These are phyloP conservation scores for Drosophila melanosoma DNA, from an alignment of 2,888 invertebrate genomes.

Conservation along the genomic window DNA sequence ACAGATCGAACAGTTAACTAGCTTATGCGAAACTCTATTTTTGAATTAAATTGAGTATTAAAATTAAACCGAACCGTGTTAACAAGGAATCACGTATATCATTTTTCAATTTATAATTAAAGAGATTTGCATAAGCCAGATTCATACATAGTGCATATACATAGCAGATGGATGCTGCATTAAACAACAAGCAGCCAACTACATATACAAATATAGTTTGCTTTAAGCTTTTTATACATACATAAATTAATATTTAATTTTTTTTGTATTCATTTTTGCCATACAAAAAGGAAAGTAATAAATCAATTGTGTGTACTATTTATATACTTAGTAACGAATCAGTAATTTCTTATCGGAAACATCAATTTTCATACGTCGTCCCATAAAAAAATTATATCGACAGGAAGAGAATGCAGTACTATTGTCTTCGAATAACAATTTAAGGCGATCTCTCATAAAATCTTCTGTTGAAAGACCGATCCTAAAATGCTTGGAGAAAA, in stretches of 20 bases:
- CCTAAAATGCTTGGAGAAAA: background rate
- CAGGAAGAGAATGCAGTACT: background rate
- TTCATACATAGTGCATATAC: conserved; percentile 32
- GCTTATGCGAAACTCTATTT: conserved; percentile 46
- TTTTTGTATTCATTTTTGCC: conserved; percentile 79
- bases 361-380: background rate
- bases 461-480: background rate
- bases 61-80: conserved; percentile 24
- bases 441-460: background rate
- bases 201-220: conserved; percentile 65
- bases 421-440: conserved; percentile 7
- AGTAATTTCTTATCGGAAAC: conserved; percentile 4
- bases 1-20: conserved; percentile 43
- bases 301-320: conserved; percentile 78
- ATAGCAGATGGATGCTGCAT: conserved; percentile 27
- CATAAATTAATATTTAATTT: conserved; percentile 75
- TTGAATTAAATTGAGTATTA: conserved; percentile 12
- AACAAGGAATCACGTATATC: conserved; percentile 5
- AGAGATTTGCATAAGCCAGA: conserved; percentile 54
- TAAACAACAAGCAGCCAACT: conserved; percentile 43
- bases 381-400: background rate
- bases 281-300: conserved; percentile 76
- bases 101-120: conserved; percentile 30
- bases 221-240: conserved; percentile 79
- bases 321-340: conserved; percentile 27